Conservation (phyloP, 2,888 invertebrate genomes). For the Nesidiocoris tenuis region DNA sequence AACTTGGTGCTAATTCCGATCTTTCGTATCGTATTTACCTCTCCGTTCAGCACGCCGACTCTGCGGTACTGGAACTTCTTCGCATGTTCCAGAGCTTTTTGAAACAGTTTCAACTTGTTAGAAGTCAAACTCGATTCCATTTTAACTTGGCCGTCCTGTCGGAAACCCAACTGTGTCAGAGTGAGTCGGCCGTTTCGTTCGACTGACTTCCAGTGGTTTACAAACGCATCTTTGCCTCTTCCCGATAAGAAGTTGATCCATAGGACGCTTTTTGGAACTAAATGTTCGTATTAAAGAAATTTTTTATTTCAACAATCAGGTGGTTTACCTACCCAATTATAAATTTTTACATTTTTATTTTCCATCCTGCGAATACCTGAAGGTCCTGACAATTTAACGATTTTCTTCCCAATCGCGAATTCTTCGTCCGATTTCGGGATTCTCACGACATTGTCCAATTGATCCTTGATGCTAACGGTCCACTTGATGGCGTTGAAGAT, state of each 20-base stretch:
- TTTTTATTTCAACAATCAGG: no score
- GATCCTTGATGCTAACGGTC: neutral
- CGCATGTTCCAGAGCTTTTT: conserved; percentile 17
- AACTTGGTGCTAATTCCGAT: no score
- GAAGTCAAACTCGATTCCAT: conserved; percentile 16
- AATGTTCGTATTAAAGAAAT: no score
- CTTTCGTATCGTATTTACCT: no score
- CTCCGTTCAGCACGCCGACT: conserved; percentile 20
- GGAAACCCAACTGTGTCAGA: conserved; percentile 6
- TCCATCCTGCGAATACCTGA: no score
- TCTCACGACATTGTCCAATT: conserved; percentile 4
- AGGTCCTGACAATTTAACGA: neutral
- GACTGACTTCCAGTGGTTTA: conserved; percentile 12
- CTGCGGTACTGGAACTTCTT: conserved; percentile 10
- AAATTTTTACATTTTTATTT: neutral
- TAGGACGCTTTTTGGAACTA: conserved; percentile 8
- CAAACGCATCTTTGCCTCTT: conserved; percentile 14
- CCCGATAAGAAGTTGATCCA: conserved; percentile 21
- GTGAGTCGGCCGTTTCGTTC: conserved; percentile 11
- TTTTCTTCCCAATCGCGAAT: neutral
- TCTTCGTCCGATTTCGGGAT: conserved; percentile 8
- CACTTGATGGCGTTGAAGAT: conserved; percentile 4
- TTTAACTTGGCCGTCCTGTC: neutral
- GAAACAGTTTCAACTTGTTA: conserved; percentile 15
- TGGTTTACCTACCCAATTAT: no score